These are phyloP conservation scores for Spea hammondii DNA, from an alignment of 2,797 vertebrate genomes.

Conservation along the genomic window DNA sequence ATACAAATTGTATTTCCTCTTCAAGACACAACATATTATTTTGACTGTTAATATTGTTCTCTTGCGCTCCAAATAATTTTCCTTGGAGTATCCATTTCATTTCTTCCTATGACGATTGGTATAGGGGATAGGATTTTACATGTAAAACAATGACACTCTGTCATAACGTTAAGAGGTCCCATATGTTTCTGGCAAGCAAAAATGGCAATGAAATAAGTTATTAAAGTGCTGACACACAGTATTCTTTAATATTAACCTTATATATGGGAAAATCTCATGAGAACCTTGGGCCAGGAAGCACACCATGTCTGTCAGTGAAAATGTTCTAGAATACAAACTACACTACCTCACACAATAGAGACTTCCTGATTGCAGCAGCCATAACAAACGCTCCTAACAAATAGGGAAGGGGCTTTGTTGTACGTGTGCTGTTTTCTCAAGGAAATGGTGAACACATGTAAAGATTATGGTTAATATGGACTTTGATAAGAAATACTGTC, in stretches of 20 bases:
- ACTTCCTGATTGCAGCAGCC: constrained; percentile 73
- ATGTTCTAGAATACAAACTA: constrained; percentile 62
- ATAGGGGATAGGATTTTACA: constrained; percentile 30
- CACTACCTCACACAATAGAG: constrained; percentile 69
- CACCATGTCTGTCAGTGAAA: constrained; percentile 66
- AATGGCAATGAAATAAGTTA: constrained; percentile 41
- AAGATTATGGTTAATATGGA: constrained; percentile 72
- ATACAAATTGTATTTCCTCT: constrained; percentile 19
- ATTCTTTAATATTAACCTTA: constrained; percentile 46
- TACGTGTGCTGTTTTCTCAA: constrained; percentile 61
- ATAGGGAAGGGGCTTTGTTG: constrained; percentile 59
- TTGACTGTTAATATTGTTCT: not conserved
- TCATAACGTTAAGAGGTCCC: constrained; percentile 44
- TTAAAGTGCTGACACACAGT: constrained; percentile 42
- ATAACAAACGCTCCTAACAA: constrained; percentile 73
- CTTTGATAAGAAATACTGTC: constrained; percentile 62
- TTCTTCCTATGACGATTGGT: constrained; percentile 30
- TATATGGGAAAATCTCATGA: constrained; percentile 72
- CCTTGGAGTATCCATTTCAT: constrained; percentile 28
- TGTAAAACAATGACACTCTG: constrained; percentile 44
- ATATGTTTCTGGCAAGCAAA: constrained; percentile 43
- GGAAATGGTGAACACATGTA: constrained; percentile 64
- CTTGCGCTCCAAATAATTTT: constrained; percentile 22
- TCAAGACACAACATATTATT: constrained; percentile 27
- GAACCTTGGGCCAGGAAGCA: constrained; percentile 84